These are phyloP conservation scores for Aelia acuminata DNA, from an alignment of 2,888 invertebrate species.

Conservation along the genomic window DNA sequence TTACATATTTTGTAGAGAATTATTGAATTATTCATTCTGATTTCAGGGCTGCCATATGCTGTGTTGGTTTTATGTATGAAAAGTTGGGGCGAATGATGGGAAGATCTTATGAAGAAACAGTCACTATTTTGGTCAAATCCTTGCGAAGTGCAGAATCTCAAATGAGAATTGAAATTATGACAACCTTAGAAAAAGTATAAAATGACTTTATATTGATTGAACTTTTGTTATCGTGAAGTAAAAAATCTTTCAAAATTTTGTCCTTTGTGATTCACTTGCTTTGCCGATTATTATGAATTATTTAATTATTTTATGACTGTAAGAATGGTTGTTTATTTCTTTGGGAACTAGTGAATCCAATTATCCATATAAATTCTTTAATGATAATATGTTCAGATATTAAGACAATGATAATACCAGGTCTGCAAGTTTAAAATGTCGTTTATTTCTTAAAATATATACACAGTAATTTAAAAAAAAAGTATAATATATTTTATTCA, in stretches of 20 bases:
- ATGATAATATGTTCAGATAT: no score
- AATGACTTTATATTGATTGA: constrained; percentile 7
- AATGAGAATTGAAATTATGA: constrained; percentile 96
- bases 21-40: constrained; percentile 55
- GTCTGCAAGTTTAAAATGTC: no score
- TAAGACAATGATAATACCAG: no score
- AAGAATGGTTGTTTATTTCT: no score
- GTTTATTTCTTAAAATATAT: no score
- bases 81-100: constrained; percentile 99
- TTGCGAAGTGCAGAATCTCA: constrained; percentile 96
- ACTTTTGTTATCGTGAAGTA: not conserved
- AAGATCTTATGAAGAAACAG: constrained; percentile 97
- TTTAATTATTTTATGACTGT: no score
- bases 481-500: no score
- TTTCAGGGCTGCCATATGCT: constrained; percentile 93
- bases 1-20: not conserved
- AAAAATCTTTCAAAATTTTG: not conserved
- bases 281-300: no score
- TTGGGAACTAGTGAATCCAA: no score
- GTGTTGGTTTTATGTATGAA: constrained; percentile 97
- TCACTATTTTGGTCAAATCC: constrained; percentile 90
- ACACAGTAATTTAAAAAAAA: no score
- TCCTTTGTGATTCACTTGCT: not conserved
- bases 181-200: constrained; percentile 91
- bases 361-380: no score